Evolutionary conservation across 2,888 invertebrate species (phyloP).

Genomic region (Ptycholaimellus sp.): DNA sequence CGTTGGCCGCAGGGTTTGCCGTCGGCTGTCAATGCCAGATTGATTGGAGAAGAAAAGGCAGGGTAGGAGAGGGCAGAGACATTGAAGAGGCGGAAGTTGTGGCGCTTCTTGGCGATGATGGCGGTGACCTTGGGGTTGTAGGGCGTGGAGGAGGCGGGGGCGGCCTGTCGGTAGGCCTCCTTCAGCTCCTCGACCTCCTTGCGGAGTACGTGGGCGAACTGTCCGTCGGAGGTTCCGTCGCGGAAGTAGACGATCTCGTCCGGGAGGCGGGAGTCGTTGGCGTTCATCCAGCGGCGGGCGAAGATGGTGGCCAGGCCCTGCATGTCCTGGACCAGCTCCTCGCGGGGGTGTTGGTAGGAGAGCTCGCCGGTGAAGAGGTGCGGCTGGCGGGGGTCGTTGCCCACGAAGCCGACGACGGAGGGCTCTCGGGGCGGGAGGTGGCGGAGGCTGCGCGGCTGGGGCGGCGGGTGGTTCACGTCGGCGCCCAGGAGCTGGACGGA

Average conservation of each 20-base stretch:
- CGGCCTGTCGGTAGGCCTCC: conserved; percentile 7
- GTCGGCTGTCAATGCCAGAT: too few species aligned
- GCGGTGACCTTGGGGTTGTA: conserved; percentile 10
- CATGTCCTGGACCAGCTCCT: too few species aligned
- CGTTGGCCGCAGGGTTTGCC: conserved; percentile 2
- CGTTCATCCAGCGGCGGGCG: too few species aligned
- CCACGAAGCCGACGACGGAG: conserved; percentile 10
- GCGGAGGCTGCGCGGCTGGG: conserved; percentile 5
- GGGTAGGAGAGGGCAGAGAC: too few species aligned
- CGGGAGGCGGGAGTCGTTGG: too few species aligned
- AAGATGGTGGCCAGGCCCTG: too few species aligned
- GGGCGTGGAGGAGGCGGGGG: not conserved
- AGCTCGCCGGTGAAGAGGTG: conserved; percentile 14
- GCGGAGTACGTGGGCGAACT: conserved; percentile 9
- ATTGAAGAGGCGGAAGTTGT: conserved; percentile 11
- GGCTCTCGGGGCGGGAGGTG: conserved; percentile 7
- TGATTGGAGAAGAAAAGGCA: too few species aligned
- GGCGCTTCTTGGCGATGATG: conserved; percentile 15
- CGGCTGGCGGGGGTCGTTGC: conserved; percentile 9
- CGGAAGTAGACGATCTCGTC: conserved; percentile 13
- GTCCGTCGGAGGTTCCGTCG: conserved; percentile 12
- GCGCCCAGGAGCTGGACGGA: conserved; percentile 1
- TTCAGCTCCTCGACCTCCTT: conserved; percentile 14
- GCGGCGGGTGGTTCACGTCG: conserved; percentile 2
- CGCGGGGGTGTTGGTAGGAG: conserved; percentile 8